Evolutionary conservation across 2,888 invertebrate species (phyloP), one percentile per base, ranked within the genome.

Genomic region (Emmelina monodactyla): DNA sequence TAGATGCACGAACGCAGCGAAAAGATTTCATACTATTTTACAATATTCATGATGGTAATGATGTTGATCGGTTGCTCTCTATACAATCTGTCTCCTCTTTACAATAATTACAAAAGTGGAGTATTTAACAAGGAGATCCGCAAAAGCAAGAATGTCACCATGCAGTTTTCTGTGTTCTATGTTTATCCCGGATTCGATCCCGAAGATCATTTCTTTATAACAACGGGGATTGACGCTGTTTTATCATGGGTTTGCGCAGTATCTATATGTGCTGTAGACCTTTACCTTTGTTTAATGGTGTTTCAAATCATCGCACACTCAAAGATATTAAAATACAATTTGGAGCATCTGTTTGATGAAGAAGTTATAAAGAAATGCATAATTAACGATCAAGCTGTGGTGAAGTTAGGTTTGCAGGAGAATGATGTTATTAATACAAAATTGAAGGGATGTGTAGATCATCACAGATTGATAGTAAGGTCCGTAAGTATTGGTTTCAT

Each of bases 291-390:
- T 2, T 12, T 38, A 4, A 35, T 41, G 33, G 28, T 41, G 14
- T 38, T 41, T 13, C 40, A 41, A 36, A 36, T 41, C 13, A 41
- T 41, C 16, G 40, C 34, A 1, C 38, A 41, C 16, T 28, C 38
- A 11, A 14, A 28, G 12, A 15, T 41, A 11, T 14, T 41, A 10
- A 32, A 25, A 12, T 28, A 32, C 3, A 40, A 33, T 29, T 16
- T 40, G 10, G 33, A 30, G 16, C 5, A n/a, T n/a, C 3, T n/a
- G 12, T 2, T 16, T 2, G 2, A 14, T 16, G 16, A 10, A n/a
- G 15, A 19, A n/a, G n/a, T n/a, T n/a, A n/a, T n/a, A n/a, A n/a
- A n/a, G n/a, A n/a, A n/a, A n/a, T n/a, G n/a, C n/a, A n/a, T n/a
- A n/a, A n/a, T n/a, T n/a, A n/a, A n/a, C n/a, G n/a, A n/a, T n/a